Percentiles rank a stretch among this genome's conserved stretches.
These are phyloP conservation scores for Sclerodermus sp. DNA, from an alignment of 2,888 invertebrate genomes.

Conservation along the genomic window DNA sequence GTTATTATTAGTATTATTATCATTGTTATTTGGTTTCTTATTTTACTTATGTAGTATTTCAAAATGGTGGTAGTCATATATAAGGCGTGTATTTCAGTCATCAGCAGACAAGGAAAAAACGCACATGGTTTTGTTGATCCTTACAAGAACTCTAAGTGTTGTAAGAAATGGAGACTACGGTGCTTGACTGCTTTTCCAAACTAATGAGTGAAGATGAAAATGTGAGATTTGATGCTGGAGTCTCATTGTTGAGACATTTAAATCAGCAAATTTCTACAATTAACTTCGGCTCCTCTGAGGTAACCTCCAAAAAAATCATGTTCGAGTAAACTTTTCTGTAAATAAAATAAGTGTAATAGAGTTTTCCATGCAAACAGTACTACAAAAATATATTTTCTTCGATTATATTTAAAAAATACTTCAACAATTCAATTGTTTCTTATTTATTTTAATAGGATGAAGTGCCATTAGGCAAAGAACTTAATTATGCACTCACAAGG, in stretches of 20 bases:
- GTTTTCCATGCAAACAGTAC: too few species aligned
- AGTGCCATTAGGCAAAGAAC: conserved; percentile 57
- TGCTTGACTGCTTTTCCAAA: conserved; percentile 59
- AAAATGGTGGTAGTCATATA: conserved; percentile 22
- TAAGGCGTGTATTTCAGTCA: too few species aligned
- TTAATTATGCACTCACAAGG: conserved; percentile 69
- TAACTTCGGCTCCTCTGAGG: not conserved
- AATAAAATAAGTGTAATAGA: not conserved
- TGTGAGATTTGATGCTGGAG: conserved; percentile 54
- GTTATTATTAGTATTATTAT: too few species aligned
- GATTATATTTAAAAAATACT: conserved; percentile 30
- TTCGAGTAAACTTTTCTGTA: not conserved
- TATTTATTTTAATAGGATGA: conserved; percentile 55
- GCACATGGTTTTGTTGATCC: too few species aligned
- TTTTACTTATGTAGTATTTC: too few species aligned
- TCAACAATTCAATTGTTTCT: conserved; percentile 28
- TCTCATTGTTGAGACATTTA: conserved; percentile 56
- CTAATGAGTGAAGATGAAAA: conserved; percentile 53
- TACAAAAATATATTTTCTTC: too few species aligned
- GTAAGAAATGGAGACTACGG: conserved; percentile 43
- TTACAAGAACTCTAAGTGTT: conserved; percentile 33
- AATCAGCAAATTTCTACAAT: conserved; percentile 39
- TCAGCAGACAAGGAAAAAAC: not conserved
- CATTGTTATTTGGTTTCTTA: too few species aligned
- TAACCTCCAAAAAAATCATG: conserved; percentile 33